Conservation (phyloP, 2,888 invertebrate genomes). For the Eupithecia subfuscata region DNA sequence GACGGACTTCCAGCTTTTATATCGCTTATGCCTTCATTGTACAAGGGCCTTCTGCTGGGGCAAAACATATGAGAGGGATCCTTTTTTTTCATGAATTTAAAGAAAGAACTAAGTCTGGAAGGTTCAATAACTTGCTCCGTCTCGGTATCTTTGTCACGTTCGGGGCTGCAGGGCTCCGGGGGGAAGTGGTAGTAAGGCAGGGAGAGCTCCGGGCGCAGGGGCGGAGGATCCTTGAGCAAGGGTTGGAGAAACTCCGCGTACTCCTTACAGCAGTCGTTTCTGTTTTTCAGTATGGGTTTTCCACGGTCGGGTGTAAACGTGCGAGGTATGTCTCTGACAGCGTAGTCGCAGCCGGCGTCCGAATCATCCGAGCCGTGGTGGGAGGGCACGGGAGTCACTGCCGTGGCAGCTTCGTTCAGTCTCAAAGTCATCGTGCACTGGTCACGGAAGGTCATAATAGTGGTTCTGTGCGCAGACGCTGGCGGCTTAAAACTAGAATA, state of each 20-base stretch:
- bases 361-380: constrained; percentile 36
- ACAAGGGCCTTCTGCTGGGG: constrained; percentile 56
- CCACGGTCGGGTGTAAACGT: constrained; percentile 18
- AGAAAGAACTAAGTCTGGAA: constrained; percentile 35
- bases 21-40: constrained; percentile 71
- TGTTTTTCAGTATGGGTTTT: background rate
- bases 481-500: background rate
- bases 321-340: constrained; percentile 40
- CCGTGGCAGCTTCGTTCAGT: constrained; percentile 58
- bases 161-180: background rate
- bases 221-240: background rate
- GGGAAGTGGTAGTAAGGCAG: background rate
- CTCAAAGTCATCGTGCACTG: constrained; percentile 64
- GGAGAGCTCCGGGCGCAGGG: background rate
- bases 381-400: constrained; percentile 40
- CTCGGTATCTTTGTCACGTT: background rate
- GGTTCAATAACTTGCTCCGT: background rate
- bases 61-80: background rate
- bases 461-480: constrained; percentile 48
- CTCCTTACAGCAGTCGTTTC: background rate
- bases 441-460: constrained; percentile 64
- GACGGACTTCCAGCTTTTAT: constrained; percentile 38
- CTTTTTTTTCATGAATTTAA: constrained; percentile 36
- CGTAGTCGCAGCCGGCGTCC: constrained; percentile 44
- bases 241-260: background rate